Evolutionary conservation across 2,888 invertebrate genomes (phyloP).

Genomic region (Nycteola revayana): DNA sequence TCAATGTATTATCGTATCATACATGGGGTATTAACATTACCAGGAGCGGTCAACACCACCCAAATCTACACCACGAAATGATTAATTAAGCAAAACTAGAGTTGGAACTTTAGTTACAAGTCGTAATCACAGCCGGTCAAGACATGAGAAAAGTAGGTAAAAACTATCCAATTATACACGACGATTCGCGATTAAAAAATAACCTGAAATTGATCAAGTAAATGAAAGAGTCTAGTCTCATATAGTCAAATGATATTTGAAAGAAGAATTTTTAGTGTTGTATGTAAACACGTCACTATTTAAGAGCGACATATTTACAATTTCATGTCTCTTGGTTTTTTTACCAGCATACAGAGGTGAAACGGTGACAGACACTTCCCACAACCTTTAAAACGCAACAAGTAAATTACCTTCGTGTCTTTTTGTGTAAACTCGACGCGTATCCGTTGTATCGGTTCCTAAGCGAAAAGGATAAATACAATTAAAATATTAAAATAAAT

Average conservation of each 20-base stretch:
- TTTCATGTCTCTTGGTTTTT: conserved; percentile 26
- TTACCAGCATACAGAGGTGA: conserved; percentile 25
- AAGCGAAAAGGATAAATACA: conserved; percentile 53
- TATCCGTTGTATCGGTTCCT: conserved; percentile 54
- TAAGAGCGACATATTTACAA: conserved; percentile 20
- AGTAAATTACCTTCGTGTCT: conserved; percentile 68
- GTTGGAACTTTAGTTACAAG: conserved; percentile 15
- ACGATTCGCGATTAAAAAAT: background rate
- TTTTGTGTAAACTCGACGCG: conserved; percentile 57
- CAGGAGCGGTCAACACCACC: conserved; percentile 28
- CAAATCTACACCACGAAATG: conserved; percentile 23
- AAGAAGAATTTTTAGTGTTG: conserved; percentile 14
- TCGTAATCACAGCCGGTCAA: conserved; percentile 21
- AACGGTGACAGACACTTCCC: conserved; percentile 43
- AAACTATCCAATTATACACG: too few species aligned
- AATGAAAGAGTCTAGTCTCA: conserved; percentile 13
- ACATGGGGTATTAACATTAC: conserved; percentile 19
- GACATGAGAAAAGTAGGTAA: conserved; percentile 17
- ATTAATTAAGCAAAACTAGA: conserved; percentile 30
- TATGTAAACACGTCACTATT: conserved; percentile 22
- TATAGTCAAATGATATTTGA: conserved; percentile 27
- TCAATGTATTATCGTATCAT: conserved; percentile 38
- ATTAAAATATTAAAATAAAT: conserved; percentile 27
- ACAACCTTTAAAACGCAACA: conserved; percentile 36
- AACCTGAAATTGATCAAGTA: conserved; percentile 9